These are phyloP conservation scores for Salvelinus alpinus DNA, from an alignment of 2,113 vertebrate species.

Conservation along the genomic window DNA sequence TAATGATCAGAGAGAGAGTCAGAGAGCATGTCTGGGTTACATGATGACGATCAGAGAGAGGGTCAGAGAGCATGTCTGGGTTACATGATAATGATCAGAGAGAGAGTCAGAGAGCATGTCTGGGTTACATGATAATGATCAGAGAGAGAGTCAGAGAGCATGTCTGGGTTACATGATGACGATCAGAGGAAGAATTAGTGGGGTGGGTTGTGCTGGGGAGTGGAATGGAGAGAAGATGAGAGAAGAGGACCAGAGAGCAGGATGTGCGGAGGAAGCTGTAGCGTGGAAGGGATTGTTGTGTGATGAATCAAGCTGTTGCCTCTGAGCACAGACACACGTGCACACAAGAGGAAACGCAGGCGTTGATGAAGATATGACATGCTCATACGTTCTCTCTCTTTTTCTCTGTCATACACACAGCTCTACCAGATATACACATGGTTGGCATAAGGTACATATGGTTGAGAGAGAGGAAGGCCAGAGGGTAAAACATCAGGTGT, in stretches of 20 bases:
- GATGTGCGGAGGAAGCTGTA: constrained; percentile 47
- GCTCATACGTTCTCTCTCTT: too few species aligned
- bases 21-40: too few species aligned
- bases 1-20: too few species aligned
- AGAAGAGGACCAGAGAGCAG: constrained; percentile 28
- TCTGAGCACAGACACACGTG: constrained; percentile 5
- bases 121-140: too few species aligned
- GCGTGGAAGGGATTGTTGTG: constrained; percentile 38
- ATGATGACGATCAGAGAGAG: too few species aligned
- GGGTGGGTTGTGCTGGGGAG: background rate
- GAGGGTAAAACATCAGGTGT: constrained; percentile 50
- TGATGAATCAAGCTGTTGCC: constrained; percentile 8
- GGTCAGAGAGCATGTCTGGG: too few species aligned
- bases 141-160: too few species aligned
- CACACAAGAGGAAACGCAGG: constrained; percentile 1
- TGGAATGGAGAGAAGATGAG: background rate
- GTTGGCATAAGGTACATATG: constrained; percentile 4
- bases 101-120: too few species aligned
- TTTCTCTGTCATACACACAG: background rate
- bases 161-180: constrained; percentile 17
- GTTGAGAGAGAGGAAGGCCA: constrained; percentile 42
- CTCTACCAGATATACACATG: background rate
- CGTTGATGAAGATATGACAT: too few species aligned
- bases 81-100: too few species aligned
- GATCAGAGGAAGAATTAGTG: constrained; percentile 34